Evolutionary conservation across 2,888 invertebrate genomes (phyloP), one percentile per base, ranked within the genome.

Genomic region (Megastigmus dorsalis): DNA sequence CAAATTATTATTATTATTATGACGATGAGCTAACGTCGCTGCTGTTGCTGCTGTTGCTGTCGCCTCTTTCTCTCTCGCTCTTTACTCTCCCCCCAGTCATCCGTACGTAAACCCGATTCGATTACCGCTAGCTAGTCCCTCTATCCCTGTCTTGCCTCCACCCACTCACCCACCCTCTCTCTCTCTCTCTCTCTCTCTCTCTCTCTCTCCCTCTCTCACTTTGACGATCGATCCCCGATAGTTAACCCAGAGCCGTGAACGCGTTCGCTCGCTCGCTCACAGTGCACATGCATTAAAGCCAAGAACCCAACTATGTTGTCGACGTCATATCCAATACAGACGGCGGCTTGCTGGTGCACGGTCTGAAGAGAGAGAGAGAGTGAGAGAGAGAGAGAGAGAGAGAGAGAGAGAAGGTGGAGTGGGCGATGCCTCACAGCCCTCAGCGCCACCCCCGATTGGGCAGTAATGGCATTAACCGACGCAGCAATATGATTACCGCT

Each of bases 401-500:
- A 6, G 36, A 30, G 72, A 15, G 54, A n/a, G 23, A 38, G 33
- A 41, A n/a, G 30, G 38, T 78, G 71, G 67, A 52, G 67, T 20
- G 48, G 41, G 63, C 20, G 59, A 54, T n/a, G 78, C 75, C 77
- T 75, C 78, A 78, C 80, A 82, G 84, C 81, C 81, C 79, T 81
- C 81, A 78, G 79, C 76, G 76, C 80, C 79, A 76, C 68, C 78
- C 79, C 79, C 70, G 79, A 80, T 81, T 79, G 83, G 83, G 85
- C 84, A 85, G 85, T 87, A 88, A 88, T 87, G 85, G 85, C 85
- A 87, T 88, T 88, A 88, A 85, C 86, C 70, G 62, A 71, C 62
- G 84, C 86, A 85, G 85, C 87, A 88, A 88, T 87, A 86, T 86
- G 87, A 88, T 88, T 88, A 88, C 84, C 83, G 84, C 82, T 85